Evolutionary conservation across 35 echinoderm and acorn worm species (phyloP).

Genomic region (Strongylocentrotus purpuratus): DNA sequence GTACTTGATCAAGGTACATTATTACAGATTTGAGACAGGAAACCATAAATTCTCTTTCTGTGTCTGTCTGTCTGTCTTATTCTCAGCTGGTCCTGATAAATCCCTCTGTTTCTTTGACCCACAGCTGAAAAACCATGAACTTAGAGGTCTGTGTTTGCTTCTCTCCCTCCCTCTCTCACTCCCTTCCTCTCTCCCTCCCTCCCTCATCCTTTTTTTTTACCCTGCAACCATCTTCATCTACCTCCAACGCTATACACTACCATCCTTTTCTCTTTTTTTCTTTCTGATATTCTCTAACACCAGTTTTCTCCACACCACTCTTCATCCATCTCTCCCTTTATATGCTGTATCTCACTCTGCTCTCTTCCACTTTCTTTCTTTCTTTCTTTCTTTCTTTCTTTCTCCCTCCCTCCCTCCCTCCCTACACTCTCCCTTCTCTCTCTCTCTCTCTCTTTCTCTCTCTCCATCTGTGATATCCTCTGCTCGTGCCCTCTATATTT

Average conservation of each 20-base stretch:
- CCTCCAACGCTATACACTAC: too few species aligned
- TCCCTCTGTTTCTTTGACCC: not conserved
- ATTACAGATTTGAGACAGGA: not conserved
- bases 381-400: too few species aligned
- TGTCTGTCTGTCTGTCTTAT: not conserved
- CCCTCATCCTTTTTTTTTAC: not conserved
- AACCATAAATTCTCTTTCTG: constrained; percentile 13
- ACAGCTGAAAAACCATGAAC: constrained; percentile 2
- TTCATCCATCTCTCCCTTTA: too few species aligned
- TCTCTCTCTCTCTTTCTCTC: not conserved
- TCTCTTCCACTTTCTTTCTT: too few species aligned
- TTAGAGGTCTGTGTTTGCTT: not conserved
- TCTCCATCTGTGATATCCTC: not conserved
- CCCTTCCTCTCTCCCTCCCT: not conserved
- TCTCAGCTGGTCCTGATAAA: not conserved
- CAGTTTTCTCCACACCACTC: too few species aligned
- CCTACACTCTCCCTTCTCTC: not conserved
- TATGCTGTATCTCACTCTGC: too few species aligned
- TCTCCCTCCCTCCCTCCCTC: not conserved
- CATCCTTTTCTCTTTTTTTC: too few species aligned
- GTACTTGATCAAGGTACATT: not conserved
- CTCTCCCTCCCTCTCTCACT: not conserved
- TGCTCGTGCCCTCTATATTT: not conserved
- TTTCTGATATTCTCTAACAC: too few species aligned
- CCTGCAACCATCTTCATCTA: too few species aligned